A percentile compares a stretch with the other conserved stretches of the same genome.
Evolutionary conservation across 2,797 vertebrate genomes (phyloP).

Genomic region (Danio aesculapii): DNA sequence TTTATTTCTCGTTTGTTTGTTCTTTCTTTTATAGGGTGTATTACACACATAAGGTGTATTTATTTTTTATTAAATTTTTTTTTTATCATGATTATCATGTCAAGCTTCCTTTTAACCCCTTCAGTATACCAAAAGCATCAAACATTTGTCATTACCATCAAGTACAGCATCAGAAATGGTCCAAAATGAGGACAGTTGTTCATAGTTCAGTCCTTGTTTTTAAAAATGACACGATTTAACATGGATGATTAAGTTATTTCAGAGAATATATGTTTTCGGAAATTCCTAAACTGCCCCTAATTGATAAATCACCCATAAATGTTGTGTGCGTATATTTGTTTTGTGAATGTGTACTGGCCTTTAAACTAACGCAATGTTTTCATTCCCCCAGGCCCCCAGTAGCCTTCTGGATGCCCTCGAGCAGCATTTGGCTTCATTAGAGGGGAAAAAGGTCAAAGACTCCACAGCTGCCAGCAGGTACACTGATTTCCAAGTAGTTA

Average conservation of each 20-base stretch:
- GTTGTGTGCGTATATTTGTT: slow-evolving; percentile 19
- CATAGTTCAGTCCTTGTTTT: neutral
- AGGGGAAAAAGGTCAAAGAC: slow-evolving; percentile 97
- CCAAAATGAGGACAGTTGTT: neutral
- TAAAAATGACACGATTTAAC: neutral
- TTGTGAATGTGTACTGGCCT: neutral
- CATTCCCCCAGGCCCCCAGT: slow-evolving; percentile 86
- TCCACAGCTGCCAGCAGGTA: slow-evolving; percentile 96
- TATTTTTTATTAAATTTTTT: no score
- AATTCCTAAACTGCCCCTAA: neutral
- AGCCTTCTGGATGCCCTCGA: slow-evolving; percentile 95
- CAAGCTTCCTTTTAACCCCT: no score
- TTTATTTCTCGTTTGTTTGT: no score
- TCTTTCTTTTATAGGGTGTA: no score
- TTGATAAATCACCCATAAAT: neutral
- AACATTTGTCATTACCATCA: neutral
- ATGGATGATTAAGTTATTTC: no score
- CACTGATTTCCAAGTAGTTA: slow-evolving; percentile 32
- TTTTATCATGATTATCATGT: no score
- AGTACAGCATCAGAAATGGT: neutral
- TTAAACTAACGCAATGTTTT: slow-evolving; percentile 58
- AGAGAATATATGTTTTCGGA: neutral
- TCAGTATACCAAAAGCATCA: neutral
- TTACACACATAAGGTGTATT: no score
- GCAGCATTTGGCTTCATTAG: slow-evolving; percentile 94